Percentiles rank a stretch among this genome's conserved stretches.
phyloP scores from a whole-genome alignment of 2,888 invertebrate genomes.

The Mythimna impura region DNA sequence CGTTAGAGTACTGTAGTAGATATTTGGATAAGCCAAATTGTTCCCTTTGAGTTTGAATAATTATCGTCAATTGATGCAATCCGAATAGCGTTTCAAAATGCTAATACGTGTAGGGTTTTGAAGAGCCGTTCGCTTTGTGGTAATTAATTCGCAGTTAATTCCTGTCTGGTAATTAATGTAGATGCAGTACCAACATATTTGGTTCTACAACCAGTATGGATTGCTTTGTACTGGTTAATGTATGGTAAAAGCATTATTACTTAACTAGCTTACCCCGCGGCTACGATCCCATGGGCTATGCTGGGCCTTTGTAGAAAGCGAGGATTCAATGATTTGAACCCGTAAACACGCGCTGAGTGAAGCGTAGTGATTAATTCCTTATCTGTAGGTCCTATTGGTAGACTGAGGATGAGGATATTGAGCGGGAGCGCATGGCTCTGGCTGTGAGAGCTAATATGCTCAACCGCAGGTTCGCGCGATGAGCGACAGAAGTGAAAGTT shows the following conservation, averaged over 20 bases:
- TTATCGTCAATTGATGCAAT: constrained; percentile 54
- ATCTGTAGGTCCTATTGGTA: background rate
- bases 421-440: too few relatives aligned
- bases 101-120: constrained; percentile 48
- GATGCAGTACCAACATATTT: constrained; percentile 11
- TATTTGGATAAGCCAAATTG: constrained; percentile 55
- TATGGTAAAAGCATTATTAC: background rate
- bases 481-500: too few relatives aligned
- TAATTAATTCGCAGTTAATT: constrained; percentile 46
- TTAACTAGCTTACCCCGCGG: background rate
- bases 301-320: background rate
- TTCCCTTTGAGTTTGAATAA: constrained; percentile 61
- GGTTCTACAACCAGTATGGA: background rate
- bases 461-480: too few relatives aligned
- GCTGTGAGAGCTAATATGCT: too few relatives aligned
- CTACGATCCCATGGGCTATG: background rate
- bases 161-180: constrained; percentile 38
- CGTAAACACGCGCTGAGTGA: background rate
- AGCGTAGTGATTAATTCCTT: background rate
- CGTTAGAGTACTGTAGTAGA: constrained; percentile 6
- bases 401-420: background rate
- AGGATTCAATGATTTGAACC: background rate
- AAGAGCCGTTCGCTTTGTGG: constrained; percentile 51
- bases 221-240: background rate
- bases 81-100: constrained; percentile 56